Evolutionary conservation across 2,797 vertebrate genomes (phyloP).

Genomic region (Coluber constrictor): DNA sequence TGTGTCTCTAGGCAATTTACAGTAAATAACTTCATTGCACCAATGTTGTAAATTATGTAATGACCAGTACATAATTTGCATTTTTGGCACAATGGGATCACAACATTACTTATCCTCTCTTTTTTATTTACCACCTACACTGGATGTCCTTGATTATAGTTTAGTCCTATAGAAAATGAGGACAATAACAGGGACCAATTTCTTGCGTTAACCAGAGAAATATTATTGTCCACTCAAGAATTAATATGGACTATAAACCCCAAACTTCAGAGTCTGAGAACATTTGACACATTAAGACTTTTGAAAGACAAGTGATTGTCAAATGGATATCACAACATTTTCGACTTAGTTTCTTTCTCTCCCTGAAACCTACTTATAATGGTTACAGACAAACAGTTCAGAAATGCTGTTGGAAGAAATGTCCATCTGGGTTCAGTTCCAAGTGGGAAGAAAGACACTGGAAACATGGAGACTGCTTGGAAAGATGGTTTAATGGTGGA

Average conservation of each 20-base stretch:
- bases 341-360: not conserved
- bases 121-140: not conserved
- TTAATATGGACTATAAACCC: not conserved
- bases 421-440: no score
- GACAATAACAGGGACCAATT: not conserved
- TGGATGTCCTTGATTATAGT: not conserved
- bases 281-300: not conserved
- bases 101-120: not conserved
- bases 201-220: not conserved
- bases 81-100: not conserved
- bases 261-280: not conserved
- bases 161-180: not conserved
- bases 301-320: not conserved
- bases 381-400: not conserved
- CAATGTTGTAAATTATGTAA: not conserved
- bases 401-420: not conserved
- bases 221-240: not conserved
- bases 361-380: not conserved
- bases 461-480: no score
- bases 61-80: not conserved
- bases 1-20: not conserved
- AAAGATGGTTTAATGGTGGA: no score
- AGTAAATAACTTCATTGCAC: not conserved
- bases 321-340: not conserved
- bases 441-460: no score